These are phyloP conservation scores for Conchocele bisecta DNA, from an alignment of 2,888 invertebrate genomes.

Conservation along the genomic window DNA sequence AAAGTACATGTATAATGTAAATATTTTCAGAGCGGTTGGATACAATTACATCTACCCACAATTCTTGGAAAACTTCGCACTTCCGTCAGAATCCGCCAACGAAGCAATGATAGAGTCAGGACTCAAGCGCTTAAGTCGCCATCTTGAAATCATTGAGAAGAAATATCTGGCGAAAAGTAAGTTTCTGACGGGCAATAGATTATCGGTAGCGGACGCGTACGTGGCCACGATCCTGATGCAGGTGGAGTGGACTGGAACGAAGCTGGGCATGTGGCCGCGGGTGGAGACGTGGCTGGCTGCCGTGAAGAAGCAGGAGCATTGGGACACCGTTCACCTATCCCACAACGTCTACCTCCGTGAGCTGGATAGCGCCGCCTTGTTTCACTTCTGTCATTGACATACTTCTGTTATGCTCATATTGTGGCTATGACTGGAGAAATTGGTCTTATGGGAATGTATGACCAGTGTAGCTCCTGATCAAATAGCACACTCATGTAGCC, in stretches of 20 bases:
- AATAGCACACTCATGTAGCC: too few relatives aligned
- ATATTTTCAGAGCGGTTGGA: conserved; percentile 68
- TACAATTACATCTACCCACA: conserved; percentile 75
- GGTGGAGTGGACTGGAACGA: conserved; percentile 74
- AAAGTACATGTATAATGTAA: not conserved
- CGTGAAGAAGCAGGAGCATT: conserved; percentile 70
- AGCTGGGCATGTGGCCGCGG: conserved; percentile 74
- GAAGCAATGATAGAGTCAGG: conserved; percentile 73
- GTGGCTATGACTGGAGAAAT: too few relatives aligned
- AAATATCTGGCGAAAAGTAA: conserved; percentile 67
- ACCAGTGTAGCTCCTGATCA: too few relatives aligned
- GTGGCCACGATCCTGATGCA: conserved; percentile 72
- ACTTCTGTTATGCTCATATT: too few relatives aligned
- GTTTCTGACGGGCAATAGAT: conserved; percentile 68
- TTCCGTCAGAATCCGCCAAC: conserved; percentile 69
- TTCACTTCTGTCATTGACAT: too few relatives aligned
- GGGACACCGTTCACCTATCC: conserved; percentile 73
- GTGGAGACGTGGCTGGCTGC: conserved; percentile 71
- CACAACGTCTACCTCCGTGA: conserved; percentile 72
- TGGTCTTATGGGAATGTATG: too few relatives aligned
- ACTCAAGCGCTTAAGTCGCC: conserved; percentile 64
- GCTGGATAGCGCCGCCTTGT: conserved; percentile 55
- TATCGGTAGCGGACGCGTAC: conserved; percentile 73
- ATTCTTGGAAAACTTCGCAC: conserved; percentile 72
- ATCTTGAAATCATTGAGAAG: conserved; percentile 73